Conservation (phyloP, 2,113 vertebrate genomes). For the Nasalis larvatus region DNA sequence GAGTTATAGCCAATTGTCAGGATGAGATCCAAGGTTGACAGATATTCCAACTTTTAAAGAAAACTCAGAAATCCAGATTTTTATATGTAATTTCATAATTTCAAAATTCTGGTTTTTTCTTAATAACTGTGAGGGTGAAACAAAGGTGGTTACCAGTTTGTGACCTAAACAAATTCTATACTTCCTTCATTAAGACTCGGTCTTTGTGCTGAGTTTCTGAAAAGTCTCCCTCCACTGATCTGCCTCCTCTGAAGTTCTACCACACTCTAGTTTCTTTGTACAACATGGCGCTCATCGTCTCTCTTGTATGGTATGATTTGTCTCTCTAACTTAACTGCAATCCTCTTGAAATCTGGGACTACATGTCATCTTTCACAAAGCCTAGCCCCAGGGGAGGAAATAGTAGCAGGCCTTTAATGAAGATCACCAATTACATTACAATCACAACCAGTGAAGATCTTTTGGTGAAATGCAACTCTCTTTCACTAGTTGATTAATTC, state of each 20-base stretch:
- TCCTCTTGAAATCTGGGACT: neutral
- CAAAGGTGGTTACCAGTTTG: neutral
- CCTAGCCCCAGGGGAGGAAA: neutral
- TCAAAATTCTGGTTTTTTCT: conserved; percentile 21
- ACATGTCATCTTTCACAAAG: neutral
- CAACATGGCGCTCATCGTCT: neutral
- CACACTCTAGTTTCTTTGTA: neutral
- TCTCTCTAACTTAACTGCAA: neutral
- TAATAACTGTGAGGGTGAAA: neutral
- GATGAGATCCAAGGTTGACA: neutral
- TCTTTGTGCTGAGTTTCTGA: neutral
- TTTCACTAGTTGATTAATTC: conserved; percentile 1
- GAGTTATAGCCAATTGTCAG: neutral
- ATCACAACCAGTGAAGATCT: neutral
- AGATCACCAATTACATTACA: conserved; percentile 9
- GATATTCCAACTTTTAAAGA: neutral
- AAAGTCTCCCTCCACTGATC: conserved; percentile 2
- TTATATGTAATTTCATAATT: neutral
- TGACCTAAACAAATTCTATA: conserved; percentile 8
- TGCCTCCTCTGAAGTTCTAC: neutral
- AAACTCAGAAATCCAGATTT: neutral
- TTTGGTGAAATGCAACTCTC: neutral
- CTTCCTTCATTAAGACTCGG: neutral
- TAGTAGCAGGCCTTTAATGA: neutral
- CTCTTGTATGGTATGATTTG: neutral